phyloP scores from a whole-genome alignment of 2,888 invertebrate species.

The Limnephilus rhombicus region DNA sequence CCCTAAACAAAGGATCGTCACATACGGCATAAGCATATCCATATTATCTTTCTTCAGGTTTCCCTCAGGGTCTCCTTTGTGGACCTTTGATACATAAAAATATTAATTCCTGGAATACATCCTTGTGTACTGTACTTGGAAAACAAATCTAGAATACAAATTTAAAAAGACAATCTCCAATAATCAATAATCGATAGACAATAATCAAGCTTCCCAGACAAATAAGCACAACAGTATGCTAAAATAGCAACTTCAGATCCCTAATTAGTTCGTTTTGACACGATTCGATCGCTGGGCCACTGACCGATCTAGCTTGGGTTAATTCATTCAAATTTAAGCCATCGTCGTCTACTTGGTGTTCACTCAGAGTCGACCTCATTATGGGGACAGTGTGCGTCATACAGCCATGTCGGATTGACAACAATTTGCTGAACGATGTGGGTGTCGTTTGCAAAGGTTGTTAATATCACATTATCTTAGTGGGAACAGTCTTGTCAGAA shows the following conservation, averaged over 20 bases:
- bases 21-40: neutral
- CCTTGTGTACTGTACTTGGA: too few species aligned
- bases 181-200: too few species aligned
- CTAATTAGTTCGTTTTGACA: neutral
- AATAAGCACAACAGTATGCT: neutral
- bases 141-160: too few species aligned
- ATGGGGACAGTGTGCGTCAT: constrained; percentile 12
- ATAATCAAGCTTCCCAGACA: neutral
- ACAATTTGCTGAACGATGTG: neutral
- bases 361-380: constrained; percentile 13
- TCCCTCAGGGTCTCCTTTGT: too few species aligned
- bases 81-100: too few species aligned
- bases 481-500: neutral
- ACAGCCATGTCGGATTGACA: neutral
- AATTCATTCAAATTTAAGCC: constrained; percentile 12
- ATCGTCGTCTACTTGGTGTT: neutral
- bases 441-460: constrained; percentile 10
- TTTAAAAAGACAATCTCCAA: neutral
- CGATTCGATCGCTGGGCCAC: neutral
- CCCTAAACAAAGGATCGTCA: too few species aligned
- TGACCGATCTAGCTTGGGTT: neutral
- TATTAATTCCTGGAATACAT: too few species aligned
- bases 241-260: neutral
- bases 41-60: neutral
- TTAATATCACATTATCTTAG: constrained; percentile 2